Base-by-base conservation (phyloP, 2,888 invertebrate species). In the Drosophila anceps region DNA sequence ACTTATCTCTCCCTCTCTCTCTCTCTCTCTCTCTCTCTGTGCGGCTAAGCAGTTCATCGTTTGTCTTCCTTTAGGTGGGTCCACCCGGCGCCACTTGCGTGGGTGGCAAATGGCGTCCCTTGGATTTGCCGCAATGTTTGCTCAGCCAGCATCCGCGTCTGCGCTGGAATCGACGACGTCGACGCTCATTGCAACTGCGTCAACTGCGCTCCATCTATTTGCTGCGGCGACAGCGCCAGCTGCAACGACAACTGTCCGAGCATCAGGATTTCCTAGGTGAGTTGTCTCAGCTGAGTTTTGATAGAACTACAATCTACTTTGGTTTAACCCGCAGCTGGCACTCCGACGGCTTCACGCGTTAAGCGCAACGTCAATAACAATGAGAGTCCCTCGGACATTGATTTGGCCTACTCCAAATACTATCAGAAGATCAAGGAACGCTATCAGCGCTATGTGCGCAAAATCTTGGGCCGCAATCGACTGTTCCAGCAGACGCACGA, bases 51-150 rank as follows among this genome's bases (percentile, higher is more conserved):
- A n/a, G 4, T n/a, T 20, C 10, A 8, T 2, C 15, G 7, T 12
- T 35, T 10, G 4, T 7, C 8, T 4, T 18, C 4, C 51, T 7
- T 6, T 15, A 84, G 84, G 96, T 96, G 79, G 98, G 98, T 2
- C 96, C 98, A 0, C 97, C 97, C 0, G 98, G 98, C 1, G 98
- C 99, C 0, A 99, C 98, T 0, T 99, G 99, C 86, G 95, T 99
- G 31, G 97, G 98, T 9, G 98, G 98, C 0, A 95, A 95, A 70
- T 99, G 99, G 99, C 97, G 98, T 76, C 99, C 99, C 0, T 94
- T 95, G 77, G 96, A 97, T 83, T 92, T 98, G 54, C 98, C 98
- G 0, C 96, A 95, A 86, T 98, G 98, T 89, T 94, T 96, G 1
- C 95, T 96, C 0, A 98, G 97, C 8, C 96, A 97, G 90, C 98